Evolutionary conservation across 2,888 invertebrate genomes (phyloP), one percentile per base, ranked within the genome.

Genomic region (Lepetodrilus schrolli): DNA sequence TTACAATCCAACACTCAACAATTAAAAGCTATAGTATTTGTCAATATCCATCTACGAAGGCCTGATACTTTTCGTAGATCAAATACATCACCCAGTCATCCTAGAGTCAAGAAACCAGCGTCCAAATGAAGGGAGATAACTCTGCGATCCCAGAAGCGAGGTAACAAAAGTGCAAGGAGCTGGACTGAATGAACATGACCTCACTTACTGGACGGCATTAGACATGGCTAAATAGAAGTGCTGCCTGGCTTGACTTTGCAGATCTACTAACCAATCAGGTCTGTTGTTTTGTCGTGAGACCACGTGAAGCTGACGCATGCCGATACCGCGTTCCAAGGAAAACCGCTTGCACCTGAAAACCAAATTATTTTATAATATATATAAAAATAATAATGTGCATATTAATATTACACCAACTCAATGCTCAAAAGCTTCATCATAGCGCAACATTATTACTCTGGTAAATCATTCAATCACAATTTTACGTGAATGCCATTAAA

Each of bases 341-440:
- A 98, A 96, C 79, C 95, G 94, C 66, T 95, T 94, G 88, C 96
- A 96, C 96, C 96, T 86, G 73, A 3, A 78, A 71, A 38, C n/a
- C n/a, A n/a, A n/a, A n/a, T n/a, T n/a, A n/a, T n/a, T n/a, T n/a
- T n/a, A n/a, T n/a, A n/a, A n/a, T n/a, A n/a, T n/a, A n/a, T n/a
- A n/a, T n/a, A n/a, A n/a, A n/a, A n/a, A n/a, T n/a, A n/a, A n/a
- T n/a, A n/a, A n/a, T n/a, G n/a, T n/a, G n/a, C n/a, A n/a, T n/a
- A n/a, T n/a, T n/a, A n/a, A n/a, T n/a, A n/a, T n/a, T n/a, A n/a
- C n/a, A n/a, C n/a, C n/a, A n/a, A n/a, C n/a, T n/a, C n/a, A n/a
- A n/a, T n/a, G n/a, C n/a, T n/a, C n/a, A n/a, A n/a, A n/a, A n/a
- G n/a, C n/a, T n/a, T n/a, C n/a, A n/a, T n/a, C n/a, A n/a, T n/a